Conservation (phyloP, 2,797 vertebrate genomes). For the Hephaestus fuliginosus region DNA sequence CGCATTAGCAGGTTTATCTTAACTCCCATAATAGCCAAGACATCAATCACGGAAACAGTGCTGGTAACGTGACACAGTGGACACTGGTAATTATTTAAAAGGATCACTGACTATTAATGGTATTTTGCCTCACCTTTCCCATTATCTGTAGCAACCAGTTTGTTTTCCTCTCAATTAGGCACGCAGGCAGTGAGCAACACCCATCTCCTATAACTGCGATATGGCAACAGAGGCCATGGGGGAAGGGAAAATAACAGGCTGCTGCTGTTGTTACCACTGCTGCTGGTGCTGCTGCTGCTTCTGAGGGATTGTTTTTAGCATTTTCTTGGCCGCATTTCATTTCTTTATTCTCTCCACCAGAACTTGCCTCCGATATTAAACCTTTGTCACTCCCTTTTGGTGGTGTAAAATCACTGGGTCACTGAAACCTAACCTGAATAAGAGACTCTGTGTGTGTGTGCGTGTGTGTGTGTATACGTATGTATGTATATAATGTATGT, state of each 20-base stretch:
- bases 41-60: conserved; percentile 61
- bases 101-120: conserved; percentile 77
- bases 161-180: conserved; percentile 83
- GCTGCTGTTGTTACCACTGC: conserved; percentile 60
- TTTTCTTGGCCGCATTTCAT: conserved; percentile 66
- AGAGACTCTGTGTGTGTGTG: background rate
- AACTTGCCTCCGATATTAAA: conserved; percentile 46
- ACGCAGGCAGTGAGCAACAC: conserved; percentile 74
- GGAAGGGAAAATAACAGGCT: conserved; percentile 70
- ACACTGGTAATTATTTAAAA: conserved; percentile 80
- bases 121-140: conserved; percentile 79
- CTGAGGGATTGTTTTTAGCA: conserved; percentile 58
- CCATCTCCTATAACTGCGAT: conserved; percentile 70
- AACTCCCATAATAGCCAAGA: conserved; percentile 46
- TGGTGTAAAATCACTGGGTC: conserved; percentile 44
- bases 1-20: conserved; percentile 58
- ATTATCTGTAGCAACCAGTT: conserved; percentile 82
- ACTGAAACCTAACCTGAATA: conserved; percentile 26
- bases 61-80: conserved; percentile 56
- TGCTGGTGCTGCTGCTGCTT: conserved; percentile 35
- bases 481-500: background rate
- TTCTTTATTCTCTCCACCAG: conserved; percentile 42
- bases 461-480: background rate
- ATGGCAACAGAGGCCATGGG: conserved; percentile 69
- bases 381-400: conserved; percentile 45